A percentile compares a stretch with the other conserved stretches of the same genome.
These are phyloP conservation scores for Dipodomys merriami DNA, from an alignment of 2,113 vertebrate species.

Conservation along the genomic window DNA sequence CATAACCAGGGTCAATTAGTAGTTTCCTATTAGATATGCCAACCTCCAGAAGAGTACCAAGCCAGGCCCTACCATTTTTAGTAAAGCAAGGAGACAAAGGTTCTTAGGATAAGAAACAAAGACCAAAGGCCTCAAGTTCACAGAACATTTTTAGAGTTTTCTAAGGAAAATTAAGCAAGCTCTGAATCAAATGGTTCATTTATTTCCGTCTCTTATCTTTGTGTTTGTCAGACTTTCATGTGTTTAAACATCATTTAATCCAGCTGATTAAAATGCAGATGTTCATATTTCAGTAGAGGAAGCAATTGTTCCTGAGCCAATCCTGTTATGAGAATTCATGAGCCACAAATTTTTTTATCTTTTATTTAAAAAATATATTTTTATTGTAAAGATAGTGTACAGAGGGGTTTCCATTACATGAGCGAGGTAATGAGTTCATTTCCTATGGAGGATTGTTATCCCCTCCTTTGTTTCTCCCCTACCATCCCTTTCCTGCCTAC, in stretches of 20 bases:
- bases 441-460: too few relatives aligned
- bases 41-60: not conserved
- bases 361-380: too few relatives aligned
- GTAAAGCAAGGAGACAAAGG: conserved; percentile 13
- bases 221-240: not conserved
- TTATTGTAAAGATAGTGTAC: too few relatives aligned
- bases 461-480: too few relatives aligned
- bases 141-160: conserved; percentile 25
- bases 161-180: conserved; percentile 27
- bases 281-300: not conserved
- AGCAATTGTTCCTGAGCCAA: not conserved
- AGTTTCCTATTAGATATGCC: not conserved
- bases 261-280: not conserved
- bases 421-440: too few relatives aligned
- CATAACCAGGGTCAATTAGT: not conserved
- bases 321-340: not conserved
- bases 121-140: conserved; percentile 1
- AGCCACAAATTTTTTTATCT: not conserved
- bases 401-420: too few relatives aligned
- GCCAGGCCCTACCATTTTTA: not conserved
- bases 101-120: conserved; percentile 17
- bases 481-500: too few relatives aligned
- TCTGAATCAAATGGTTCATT: conserved; percentile 9
- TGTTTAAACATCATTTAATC: not conserved
- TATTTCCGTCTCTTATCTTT: not conserved